Evolutionary conservation across 2,113 vertebrate species (phyloP), one percentile per base, ranked within the genome.

Genomic region (Capreolus pygargus): DNA sequence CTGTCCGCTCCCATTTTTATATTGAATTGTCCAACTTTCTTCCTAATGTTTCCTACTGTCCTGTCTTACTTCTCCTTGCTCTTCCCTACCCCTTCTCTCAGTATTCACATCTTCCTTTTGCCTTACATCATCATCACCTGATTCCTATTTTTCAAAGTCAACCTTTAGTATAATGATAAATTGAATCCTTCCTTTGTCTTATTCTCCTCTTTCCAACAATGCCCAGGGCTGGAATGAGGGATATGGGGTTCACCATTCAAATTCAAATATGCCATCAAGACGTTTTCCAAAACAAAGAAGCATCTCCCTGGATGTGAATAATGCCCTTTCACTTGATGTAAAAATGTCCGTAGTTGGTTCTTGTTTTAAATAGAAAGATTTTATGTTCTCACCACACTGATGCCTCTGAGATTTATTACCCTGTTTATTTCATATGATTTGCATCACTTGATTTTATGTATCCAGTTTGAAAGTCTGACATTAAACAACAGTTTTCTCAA

Each of bases 401-500:
- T 89, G 84, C 86, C 36, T 91, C 27, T 79, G 60, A 91, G 50
- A 96, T 97, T 95, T 95, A 96, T 89, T 89, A 96, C 45, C 61
- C 36, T 97, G 43, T 94, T 90, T 96, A 93, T 95, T 95, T 93
- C 67, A 83, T 70, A 95, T 89, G 55, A 97, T 95, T 92, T 97
- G 90, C 90, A 94, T 96, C 94, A 95, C 45, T 92, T 97, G 89
- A 61, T 89, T 89, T 96, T 97, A 97, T 86, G 60, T 91, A 95
- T 84, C 70, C 89, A 84, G 95, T 94, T 89, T 93, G 79, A 97
- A 97, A 82, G 50, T 95, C 47, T 96, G 47, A 91, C 74, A 83
- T 89, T 95, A 96, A 95, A 94, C 50, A 94, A 93, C 43, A 64
- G 57, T 85, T 95, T 86, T 79, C 33, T 94, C 94, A 96, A 97